These are phyloP conservation scores for Torymus texanus DNA, from an alignment of 2,888 invertebrate genomes.

Conservation along the genomic window DNA sequence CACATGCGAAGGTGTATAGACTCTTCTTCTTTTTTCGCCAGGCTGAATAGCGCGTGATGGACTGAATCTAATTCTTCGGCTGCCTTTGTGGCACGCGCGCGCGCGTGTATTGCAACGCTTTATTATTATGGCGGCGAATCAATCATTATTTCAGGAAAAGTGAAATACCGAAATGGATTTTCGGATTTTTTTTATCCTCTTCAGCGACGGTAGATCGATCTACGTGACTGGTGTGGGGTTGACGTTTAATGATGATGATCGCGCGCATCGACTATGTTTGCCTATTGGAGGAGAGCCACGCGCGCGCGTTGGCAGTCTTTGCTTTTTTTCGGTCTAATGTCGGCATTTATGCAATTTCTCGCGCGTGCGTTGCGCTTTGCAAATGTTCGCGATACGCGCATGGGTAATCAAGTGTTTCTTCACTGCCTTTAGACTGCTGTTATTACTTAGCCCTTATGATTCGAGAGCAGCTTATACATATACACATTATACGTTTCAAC, in stretches of 20 bases:
- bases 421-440: too few species aligned
- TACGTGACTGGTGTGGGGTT: slow-evolving; percentile 10
- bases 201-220: slow-evolving; percentile 18
- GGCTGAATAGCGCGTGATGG: background rate
- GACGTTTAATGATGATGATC: slow-evolving; percentile 12
- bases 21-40: background rate
- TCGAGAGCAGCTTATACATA: too few species aligned
- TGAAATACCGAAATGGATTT: slow-evolving; percentile 19
- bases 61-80: slow-evolving; percentile 7
- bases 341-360: slow-evolving; percentile 3
- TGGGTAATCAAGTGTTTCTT: too few species aligned
- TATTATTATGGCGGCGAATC: background rate
- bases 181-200: background rate
- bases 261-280: background rate
- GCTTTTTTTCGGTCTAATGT: background rate
- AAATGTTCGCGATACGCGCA: too few species aligned
- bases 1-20: too few species aligned
- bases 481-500: too few species aligned
- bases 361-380: too few species aligned
- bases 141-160: slow-evolving; percentile 26
- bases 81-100: too few species aligned
- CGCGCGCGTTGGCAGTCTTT: too few species aligned
- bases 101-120: too few species aligned
- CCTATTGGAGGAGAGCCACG: too few species aligned
- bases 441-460: too few species aligned